Evolutionary conservation across 92 coral and sea anemone species (phyloP).

Genomic region (Siderastrea radians): DNA sequence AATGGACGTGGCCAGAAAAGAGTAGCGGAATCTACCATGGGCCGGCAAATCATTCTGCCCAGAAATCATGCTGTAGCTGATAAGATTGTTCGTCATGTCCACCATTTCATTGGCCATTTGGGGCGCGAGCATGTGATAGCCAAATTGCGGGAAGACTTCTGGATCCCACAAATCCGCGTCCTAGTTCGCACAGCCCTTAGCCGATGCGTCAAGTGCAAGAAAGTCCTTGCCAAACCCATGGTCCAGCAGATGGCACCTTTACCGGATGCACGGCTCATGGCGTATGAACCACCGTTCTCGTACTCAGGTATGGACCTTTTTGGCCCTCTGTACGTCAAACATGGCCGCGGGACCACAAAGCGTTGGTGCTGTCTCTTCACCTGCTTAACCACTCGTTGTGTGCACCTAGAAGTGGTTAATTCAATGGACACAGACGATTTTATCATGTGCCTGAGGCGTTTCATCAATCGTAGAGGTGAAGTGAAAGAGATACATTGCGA

Average conservation of each 20-base stretch:
- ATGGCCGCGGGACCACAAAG: slow-evolving; percentile 51
- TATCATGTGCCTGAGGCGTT: slow-evolving; percentile 63
- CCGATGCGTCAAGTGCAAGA: slow-evolving; percentile 63
- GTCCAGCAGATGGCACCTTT: slow-evolving; percentile 71
- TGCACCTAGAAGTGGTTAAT: slow-evolving; percentile 65
- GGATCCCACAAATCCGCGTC: slow-evolving; percentile 71
- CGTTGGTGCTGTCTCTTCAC: slow-evolving; percentile 68
- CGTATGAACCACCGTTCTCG: slow-evolving; percentile 62
- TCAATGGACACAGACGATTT: slow-evolving; percentile 65
- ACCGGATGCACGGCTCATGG: slow-evolving; percentile 45
- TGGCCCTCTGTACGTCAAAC: slow-evolving; percentile 54
- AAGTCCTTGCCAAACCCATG: slow-evolving; percentile 45
- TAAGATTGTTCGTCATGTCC: slow-evolving; percentile 54
- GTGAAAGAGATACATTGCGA: slow-evolving; percentile 65
- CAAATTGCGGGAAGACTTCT: slow-evolving; percentile 63
- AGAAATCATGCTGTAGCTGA: slow-evolving; percentile 54
- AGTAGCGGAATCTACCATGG: background rate
- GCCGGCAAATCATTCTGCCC: slow-evolving; percentile 60
- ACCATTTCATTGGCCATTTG: slow-evolving; percentile 57
- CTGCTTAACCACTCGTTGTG: slow-evolving; percentile 53
- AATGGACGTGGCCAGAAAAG: slow-evolving; percentile 51
- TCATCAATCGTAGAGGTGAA: slow-evolving; percentile 67
- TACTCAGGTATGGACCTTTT: slow-evolving; percentile 56
- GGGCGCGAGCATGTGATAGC: slow-evolving; percentile 75
- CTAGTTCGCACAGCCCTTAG: slow-evolving; percentile 41